Evolutionary conservation across 2,888 invertebrate genomes (phyloP).

Genomic region (Poecilobothrus nobilitatus): DNA sequence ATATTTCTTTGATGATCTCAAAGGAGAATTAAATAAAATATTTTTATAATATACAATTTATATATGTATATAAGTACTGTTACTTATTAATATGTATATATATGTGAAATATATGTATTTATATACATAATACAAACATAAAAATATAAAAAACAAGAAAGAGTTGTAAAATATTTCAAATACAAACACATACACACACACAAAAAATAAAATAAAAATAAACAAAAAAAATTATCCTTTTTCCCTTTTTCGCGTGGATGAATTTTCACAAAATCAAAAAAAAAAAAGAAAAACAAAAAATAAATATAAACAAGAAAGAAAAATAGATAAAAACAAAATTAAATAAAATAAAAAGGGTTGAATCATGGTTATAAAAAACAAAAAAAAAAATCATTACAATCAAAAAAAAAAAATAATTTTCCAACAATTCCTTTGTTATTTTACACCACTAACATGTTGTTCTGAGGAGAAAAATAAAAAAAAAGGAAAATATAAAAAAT

Average conservation of each 20-base stretch:
- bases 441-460: constrained; percentile 6
- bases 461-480: background rate
- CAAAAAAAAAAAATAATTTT: background rate
- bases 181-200: background rate
- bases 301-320: background rate
- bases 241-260: constrained; percentile 1
- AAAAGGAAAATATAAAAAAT: too few species aligned
- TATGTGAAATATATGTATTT: background rate
- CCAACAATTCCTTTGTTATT: constrained; percentile 3
- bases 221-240: background rate
- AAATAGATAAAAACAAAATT: background rate
- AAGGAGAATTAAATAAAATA: background rate
- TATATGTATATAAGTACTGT: too few species aligned
- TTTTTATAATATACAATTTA: background rate
- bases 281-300: background rate
- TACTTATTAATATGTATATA: too few species aligned
- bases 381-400: background rate
- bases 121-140: background rate
- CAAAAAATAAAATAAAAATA: background rate
- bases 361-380: background rate
- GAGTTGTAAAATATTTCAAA: background rate
- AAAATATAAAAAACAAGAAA: background rate
- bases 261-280: background rate
- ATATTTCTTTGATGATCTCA: constrained; percentile 6
- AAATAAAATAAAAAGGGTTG: constrained; percentile 1